Evolutionary conservation across 2,888 invertebrate species (phyloP).

Genomic region (Lingula anatina): DNA sequence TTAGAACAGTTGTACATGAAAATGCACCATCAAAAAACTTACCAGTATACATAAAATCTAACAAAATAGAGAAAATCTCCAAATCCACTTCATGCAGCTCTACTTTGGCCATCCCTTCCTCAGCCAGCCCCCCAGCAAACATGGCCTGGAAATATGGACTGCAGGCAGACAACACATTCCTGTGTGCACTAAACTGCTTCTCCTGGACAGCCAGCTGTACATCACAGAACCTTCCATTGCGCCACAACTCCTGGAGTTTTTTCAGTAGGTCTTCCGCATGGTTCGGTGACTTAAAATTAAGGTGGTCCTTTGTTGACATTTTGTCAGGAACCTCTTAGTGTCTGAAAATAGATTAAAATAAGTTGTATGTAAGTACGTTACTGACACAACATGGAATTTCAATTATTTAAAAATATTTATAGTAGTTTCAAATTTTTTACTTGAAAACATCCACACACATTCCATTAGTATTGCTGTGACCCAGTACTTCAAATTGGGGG

Average conservation of each 20-base stretch:
- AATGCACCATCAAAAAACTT: too few relatives aligned
- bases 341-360: too few relatives aligned
- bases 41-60: slow-evolving; percentile 87
- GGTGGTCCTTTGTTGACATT: too few relatives aligned
- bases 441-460: too few relatives aligned
- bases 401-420: too few relatives aligned
- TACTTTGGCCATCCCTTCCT: slow-evolving; percentile 75
- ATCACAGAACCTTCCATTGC: slow-evolving; percentile 26
- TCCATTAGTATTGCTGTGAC: too few relatives aligned
- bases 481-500: too few relatives aligned
- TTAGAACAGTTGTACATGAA: too few relatives aligned
- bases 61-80: slow-evolving; percentile 68
- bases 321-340: too few relatives aligned
- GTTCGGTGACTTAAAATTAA: slow-evolving; percentile 5
- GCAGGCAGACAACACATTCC: slow-evolving; percentile 79
- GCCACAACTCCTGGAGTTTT: slow-evolving; percentile 15
- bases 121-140: slow-evolving; percentile 81
- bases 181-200: slow-evolving; percentile 61
- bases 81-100: slow-evolving; percentile 64
- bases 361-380: too few relatives aligned
- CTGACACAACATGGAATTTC: too few relatives aligned
- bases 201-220: slow-evolving; percentile 20
- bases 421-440: too few relatives aligned
- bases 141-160: slow-evolving; percentile 91
- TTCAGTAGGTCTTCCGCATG: slow-evolving; percentile 17